phyloP scores from a whole-genome alignment of 2,797 vertebrate species.

The Pangasius krempfi region DNA sequence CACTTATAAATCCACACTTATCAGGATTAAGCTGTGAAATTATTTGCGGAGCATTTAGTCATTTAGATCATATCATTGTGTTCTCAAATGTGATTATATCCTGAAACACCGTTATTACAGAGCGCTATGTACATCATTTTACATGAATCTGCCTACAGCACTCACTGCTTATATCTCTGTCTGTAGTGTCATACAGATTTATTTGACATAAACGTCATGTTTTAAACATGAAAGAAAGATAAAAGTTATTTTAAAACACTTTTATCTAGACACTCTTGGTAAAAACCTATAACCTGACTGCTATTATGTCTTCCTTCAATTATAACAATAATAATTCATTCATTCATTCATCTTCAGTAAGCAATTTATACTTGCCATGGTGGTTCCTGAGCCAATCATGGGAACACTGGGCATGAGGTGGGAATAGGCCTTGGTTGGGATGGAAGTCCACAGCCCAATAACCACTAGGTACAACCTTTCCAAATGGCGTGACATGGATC shows the following conservation, averaged over 20 bases:
- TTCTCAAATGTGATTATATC: neutral
- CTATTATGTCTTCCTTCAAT: neutral
- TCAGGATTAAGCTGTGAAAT: neutral
- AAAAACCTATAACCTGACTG: neutral
- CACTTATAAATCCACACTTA: neutral
- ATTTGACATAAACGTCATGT: neutral
- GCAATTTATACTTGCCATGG: neutral
- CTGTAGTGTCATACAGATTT: neutral
- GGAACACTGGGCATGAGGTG: neutral
- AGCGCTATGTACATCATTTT: neutral
- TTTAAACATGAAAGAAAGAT: neutral
- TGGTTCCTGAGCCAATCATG: neutral
- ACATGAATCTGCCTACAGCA: neutral
- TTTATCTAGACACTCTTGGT: neutral
- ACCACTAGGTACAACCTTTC: neutral
- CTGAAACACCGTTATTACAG: neutral
- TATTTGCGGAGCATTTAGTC: neutral
- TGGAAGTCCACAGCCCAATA: neutral
- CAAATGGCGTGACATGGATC: neutral
- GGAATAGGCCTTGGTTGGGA: neutral
- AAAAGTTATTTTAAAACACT: neutral
- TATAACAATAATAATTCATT: neutral
- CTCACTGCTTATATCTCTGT: neutral
- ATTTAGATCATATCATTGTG: neutral
- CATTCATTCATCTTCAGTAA: neutral